Conservation (phyloP, 2,888 invertebrate species). For the Crocallis elinguaria region DNA sequence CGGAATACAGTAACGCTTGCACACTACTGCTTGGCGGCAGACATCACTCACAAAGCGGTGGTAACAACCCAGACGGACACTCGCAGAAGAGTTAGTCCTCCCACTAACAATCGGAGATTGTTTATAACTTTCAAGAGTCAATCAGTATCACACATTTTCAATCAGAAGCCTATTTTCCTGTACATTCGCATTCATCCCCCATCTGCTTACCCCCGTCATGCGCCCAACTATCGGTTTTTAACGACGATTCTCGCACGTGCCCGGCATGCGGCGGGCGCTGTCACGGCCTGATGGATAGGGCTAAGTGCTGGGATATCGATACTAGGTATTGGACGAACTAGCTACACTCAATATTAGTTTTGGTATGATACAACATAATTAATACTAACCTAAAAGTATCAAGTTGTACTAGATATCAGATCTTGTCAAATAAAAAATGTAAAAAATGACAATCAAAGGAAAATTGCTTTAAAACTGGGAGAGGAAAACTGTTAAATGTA, state of each 20-base stretch:
- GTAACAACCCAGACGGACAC: no score
- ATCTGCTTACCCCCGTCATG: constrained; percentile 16
- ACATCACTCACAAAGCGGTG: no score
- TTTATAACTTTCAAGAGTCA: neutral
- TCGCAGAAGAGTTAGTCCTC: no score
- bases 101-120: no score
- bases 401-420: no score
- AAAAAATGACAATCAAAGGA: no score
- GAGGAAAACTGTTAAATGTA: no score
- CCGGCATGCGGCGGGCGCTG: constrained; percentile 1
- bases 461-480: no score
- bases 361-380: neutral
- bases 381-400: neutral
- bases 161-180: constrained; percentile 14
- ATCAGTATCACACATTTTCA: constrained; percentile 20
- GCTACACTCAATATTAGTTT: neutral
- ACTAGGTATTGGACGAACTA: neutral
- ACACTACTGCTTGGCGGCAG: no score
- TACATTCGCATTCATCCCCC: constrained; percentile 13
- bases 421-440: no score
- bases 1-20: no score
- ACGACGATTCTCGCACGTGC: constrained; percentile 24
- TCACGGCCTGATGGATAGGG: constrained; percentile 8
- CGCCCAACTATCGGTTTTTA: constrained; percentile 30
- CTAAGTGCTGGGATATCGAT: neutral